Conservation (phyloP, 2,888 invertebrate species). For the Trachelus iudaicus region DNA sequence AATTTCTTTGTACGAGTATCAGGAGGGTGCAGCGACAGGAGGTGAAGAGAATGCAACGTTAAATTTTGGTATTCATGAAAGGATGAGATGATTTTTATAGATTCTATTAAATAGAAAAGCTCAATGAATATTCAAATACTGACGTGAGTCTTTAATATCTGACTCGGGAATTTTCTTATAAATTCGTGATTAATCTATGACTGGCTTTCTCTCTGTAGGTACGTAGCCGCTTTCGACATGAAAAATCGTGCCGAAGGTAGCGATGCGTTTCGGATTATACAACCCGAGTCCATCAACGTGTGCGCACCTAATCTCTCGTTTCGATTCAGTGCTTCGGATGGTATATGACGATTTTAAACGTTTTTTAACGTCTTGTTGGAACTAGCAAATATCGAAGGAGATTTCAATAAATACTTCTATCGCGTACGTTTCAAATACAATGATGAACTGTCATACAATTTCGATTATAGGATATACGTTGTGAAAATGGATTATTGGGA, state of each 20-base stretch:
- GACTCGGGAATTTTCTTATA: neutral
- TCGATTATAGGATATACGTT: neutral
- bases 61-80: neutral
- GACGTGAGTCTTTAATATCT: neutral
- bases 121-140: neutral
- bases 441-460: neutral
- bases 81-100: neutral
- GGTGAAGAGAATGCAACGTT: neutral
- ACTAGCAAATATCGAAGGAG: neutral
- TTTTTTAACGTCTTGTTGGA: neutral
- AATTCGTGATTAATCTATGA: neutral
- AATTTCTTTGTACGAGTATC: too few species aligned
- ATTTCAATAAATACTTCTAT: neutral
- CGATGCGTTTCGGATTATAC: constrained; percentile 22
- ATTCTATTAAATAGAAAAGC: too few species aligned
- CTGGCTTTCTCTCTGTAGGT: constrained; percentile 15
- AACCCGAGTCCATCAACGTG: constrained; percentile 13
- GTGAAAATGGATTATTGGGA: neutral
- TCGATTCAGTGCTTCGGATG: neutral
- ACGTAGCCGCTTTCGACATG: constrained; percentile 19
- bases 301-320: neutral
- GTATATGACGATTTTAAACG: neutral
- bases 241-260: constrained; percentile 17
- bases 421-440: neutral
- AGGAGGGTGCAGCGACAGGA: too few species aligned